Evolutionary conservation across 2,797 vertebrate genomes (phyloP), one percentile per base, ranked within the genome.

Genomic region (Mionectes olivaceus): DNA sequence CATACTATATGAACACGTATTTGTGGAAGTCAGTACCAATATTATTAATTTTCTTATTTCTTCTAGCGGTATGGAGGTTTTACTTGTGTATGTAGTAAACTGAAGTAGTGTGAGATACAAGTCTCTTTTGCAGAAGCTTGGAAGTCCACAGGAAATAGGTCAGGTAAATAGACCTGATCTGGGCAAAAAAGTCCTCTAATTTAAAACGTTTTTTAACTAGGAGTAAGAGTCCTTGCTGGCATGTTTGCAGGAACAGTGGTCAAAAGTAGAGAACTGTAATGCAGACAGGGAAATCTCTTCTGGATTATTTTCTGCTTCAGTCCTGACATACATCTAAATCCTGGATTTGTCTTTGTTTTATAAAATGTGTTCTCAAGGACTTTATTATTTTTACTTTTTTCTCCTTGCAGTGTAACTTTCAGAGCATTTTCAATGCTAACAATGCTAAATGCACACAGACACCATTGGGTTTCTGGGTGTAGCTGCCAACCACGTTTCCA

Each of bases 1-100:
- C 4, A 10, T 70, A 7, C 3, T 49, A 1, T 24, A 28, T 6
- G 0, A n/a, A 21, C 5, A 10, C 3, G 2, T 46, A 55, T 64
- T 55, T 0, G 1, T 50, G 19, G 9, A 61, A 49, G 23, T 68
- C 2, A 2, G 4, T 35, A 43, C 35, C 28, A n/a, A 5, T n/a
- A 15, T 19, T 59, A 35, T 21, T 67, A 23, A 65, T 89, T 89
- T 93, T 70, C 67, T 87, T 32, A 14, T 41, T 82, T 21, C 4
- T 17, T 74, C 68, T 86, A 28, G 24, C 11, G 23, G 7, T 28
- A 79, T 39, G 59, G 15, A 19, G 19, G 11, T 64, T 82, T 35
- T 8, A 46, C 4, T 71, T 68, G 13, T 61, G 28, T 32, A 9
- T 11, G 9, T 44, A 52, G 47, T 59, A 63, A 91, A 68, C 19